Evolutionary conservation across 2,888 invertebrate genomes (phyloP), one percentile per base, ranked within the genome.

Genomic region (Isoperla grammatica): DNA sequence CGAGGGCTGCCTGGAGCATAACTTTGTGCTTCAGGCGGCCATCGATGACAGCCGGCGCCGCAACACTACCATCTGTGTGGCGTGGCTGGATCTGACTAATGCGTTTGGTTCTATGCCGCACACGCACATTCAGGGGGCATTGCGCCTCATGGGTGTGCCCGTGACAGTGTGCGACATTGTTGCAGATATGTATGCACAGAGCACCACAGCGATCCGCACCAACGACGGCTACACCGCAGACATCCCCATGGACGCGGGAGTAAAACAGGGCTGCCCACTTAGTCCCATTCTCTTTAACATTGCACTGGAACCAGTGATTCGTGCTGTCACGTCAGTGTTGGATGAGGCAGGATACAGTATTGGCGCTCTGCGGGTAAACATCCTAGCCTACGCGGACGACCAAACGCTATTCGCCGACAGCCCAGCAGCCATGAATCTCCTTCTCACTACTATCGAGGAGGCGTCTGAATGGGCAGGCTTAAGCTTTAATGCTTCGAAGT

Each of bases 211-310:
- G 6, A 13, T 53, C 5, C 20, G 23, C 1, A 2, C 56, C 17
- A 43, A 13, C 17, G 15, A 45, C 17, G 57, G 57, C 19, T 57
- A 40, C 50, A 49, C 40, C 5, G 22, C 29, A 2, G 15, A 12
- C 2, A 57, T 57, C 22, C 57, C 48, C 5, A 13, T 29, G 20
- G 46, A 39, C 15, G 45, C 45, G 6, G 57, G 57, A 12, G 46
- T 53, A 6, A 65, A 68, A 1, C 71, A 72, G 64, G 73, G 72
- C 2, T 68, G 68, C 56, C 71, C 73, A 2, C 57, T 71, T 0
- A 70, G 68, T 53, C 70, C 71, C 0, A 66, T 71, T 4, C 35
- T 72, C 0, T 73, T 74, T 61, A 71, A 72, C 61, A 59, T 75
- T 4, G 65, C 67, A 4, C 57, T 69, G 9, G 71, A 72, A 53